phyloP scores from a whole-genome alignment of 2,888 invertebrate genomes.

The Ariolimax columbianus region DNA sequence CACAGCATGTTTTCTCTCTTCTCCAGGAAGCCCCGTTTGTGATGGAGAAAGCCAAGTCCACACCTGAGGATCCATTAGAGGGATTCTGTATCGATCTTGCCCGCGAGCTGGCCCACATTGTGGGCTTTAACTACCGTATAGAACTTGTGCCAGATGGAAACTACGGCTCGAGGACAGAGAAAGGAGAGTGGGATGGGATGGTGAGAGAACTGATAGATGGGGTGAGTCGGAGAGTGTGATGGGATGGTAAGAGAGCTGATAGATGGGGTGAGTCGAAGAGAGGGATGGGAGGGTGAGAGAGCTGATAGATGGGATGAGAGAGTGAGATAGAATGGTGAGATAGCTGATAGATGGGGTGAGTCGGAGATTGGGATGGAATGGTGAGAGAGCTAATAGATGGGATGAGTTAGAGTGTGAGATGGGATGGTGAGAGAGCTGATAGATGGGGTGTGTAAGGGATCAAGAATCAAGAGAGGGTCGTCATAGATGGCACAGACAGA shows the following conservation, averaged over 20 bases:
- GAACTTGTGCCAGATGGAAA: slow-evolving; percentile 83
- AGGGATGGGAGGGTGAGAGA: slow-evolving; percentile 82
- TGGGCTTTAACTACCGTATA: slow-evolving; percentile 91
- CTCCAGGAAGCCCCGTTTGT: slow-evolving; percentile 91
- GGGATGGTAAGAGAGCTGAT: slow-evolving; percentile 81
- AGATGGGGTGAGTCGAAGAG: slow-evolving; percentile 71
- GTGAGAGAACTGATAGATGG: slow-evolving; percentile 80
- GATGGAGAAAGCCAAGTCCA: slow-evolving; percentile 87
- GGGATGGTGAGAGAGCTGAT: slow-evolving; percentile 11
- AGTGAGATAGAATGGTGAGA: slow-evolving; percentile 81
- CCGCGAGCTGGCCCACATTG: slow-evolving; percentile 86
- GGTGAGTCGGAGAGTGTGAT: slow-evolving; percentile 78
- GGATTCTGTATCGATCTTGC: slow-evolving; percentile 91
- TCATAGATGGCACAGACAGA: too few species aligned
- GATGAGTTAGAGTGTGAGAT: neutral
- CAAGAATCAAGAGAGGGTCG: slow-evolving; percentile 81
- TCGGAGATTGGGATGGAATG: neutral
- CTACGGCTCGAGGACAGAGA: slow-evolving; percentile 80
- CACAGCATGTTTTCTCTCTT: neutral
- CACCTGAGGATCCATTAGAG: slow-evolving; percentile 84
- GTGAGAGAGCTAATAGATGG: neutral
- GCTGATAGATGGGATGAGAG: slow-evolving; percentile 76
- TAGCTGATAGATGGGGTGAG: slow-evolving; percentile 79
- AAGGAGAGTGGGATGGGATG: slow-evolving; percentile 82
- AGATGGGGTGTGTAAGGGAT: slow-evolving; percentile 74